Percentiles rank a stretch among this genome's conserved stretches.
phyloP scores from a whole-genome alignment of 2,797 vertebrate genomes.

The Microctenopoma stevenorrisi region DNA sequence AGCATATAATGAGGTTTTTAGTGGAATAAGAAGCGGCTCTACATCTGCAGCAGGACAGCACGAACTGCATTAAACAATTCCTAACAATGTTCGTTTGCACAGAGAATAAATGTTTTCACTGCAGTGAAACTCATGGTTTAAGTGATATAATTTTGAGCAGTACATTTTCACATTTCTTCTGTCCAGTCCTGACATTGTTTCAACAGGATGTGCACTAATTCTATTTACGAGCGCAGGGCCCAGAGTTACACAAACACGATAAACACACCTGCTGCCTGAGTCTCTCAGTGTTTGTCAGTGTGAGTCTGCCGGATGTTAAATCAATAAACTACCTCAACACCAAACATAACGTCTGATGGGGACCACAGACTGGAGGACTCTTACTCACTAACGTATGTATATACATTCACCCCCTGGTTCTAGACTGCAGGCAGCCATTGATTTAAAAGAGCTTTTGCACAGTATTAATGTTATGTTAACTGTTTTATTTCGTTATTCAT shows the following conservation, averaged over 20 bases:
- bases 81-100: too few species aligned
- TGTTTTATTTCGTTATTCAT: too few species aligned
- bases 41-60: too few species aligned
- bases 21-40: not conserved
- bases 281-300: constrained; percentile 71
- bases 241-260: constrained; percentile 62
- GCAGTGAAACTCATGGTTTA: too few species aligned
- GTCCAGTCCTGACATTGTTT: constrained; percentile 35
- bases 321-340: constrained; percentile 74
- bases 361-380: constrained; percentile 58
- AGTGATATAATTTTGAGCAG: not conserved
- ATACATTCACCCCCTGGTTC: constrained; percentile 29
- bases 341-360: constrained; percentile 53
- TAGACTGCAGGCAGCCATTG: too few species aligned
- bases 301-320: constrained; percentile 71
- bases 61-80: too few species aligned
- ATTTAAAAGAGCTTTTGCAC: too few species aligned
- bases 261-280: constrained; percentile 84
- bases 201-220: constrained; percentile 77
- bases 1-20: not conserved
- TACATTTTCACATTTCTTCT: constrained; percentile 56
- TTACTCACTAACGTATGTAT: constrained; percentile 43
- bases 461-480: too few species aligned
- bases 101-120: too few species aligned
- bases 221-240: constrained; percentile 75